Conservation (phyloP, 2,888 invertebrate species). For the Malthinus seriepunctatus region DNA sequence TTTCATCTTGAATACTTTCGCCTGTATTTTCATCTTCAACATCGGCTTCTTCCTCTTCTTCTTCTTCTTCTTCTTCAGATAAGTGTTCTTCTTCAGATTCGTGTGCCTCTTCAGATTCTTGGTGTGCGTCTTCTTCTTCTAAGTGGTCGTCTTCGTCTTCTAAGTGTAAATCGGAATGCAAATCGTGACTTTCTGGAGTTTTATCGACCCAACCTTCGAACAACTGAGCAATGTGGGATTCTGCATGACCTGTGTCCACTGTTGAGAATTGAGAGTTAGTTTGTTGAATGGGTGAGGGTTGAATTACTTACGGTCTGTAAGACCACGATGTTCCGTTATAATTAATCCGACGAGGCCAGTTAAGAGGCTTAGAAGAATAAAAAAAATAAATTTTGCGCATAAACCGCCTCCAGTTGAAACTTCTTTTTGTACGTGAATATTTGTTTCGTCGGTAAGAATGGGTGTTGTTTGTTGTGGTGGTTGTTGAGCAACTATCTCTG, state of each 20-base stretch:
- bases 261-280: conserved; percentile 24
- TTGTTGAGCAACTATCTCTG: conserved; percentile 28
- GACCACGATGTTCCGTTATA: conserved; percentile 77
- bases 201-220: conserved; percentile 81
- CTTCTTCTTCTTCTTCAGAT: conserved; percentile 24
- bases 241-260: conserved; percentile 64
- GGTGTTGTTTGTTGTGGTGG: conserved; percentile 44
- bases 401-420: conserved; percentile 80
- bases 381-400: conserved; percentile 84
- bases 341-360: conserved; percentile 76
- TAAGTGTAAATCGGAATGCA: conserved; percentile 34
- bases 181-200: conserved; percentile 51
- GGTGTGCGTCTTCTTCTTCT: conserved; percentile 49
- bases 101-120: conserved; percentile 38
- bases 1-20: background rate
- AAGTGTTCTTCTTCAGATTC: background rate
- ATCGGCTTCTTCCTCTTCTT: conserved; percentile 27
- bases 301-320: conserved; percentile 71
- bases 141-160: conserved; percentile 43
- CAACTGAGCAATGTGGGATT: conserved; percentile 74
- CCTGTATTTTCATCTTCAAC: conserved; percentile 18
- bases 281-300: background rate
- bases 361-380: conserved; percentile 71
- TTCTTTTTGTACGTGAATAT: conserved; percentile 78
- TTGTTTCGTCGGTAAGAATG: conserved; percentile 58